Evolutionary conservation across 1,140 invertebrate species (phyloP).

Genomic region (Drosophila pseudoananassae): DNA sequence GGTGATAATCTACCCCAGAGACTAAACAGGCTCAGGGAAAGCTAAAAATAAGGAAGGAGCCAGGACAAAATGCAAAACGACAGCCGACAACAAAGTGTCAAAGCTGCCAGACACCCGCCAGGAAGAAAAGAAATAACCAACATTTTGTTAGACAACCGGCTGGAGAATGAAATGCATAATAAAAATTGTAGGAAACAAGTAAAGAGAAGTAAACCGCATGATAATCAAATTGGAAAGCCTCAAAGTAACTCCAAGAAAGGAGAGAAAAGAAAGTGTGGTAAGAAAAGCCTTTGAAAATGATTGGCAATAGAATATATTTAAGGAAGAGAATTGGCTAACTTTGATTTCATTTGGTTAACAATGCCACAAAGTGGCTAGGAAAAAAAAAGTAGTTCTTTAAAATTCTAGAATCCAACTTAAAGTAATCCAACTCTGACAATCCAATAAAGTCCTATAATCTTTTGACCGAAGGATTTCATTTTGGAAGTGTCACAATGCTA

Average conservation of each 20-base stretch:
- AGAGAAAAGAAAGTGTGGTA: constrained; percentile 5
- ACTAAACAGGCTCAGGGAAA: constrained; percentile 43
- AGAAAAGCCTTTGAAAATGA: background rate
- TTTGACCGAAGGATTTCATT: background rate
- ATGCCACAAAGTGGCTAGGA: constrained; percentile 3
- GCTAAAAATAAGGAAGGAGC: background rate
- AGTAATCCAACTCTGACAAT: background rate
- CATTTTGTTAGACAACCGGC: constrained; percentile 57
- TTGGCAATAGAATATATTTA: constrained; percentile 21
- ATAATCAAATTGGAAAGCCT: constrained; percentile 66
- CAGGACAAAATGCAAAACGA: constrained; percentile 41
- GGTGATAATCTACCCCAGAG: constrained; percentile 66
- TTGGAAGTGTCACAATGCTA: too few species aligned
- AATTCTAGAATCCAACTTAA: background rate
- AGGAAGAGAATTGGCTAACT: constrained; percentile 6
- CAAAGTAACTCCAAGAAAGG: constrained; percentile 24
- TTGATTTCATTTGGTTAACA: constrained; percentile 26
- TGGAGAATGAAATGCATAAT: constrained; percentile 51
- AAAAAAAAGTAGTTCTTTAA: background rate
- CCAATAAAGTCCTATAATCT: background rate
- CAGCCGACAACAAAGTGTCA: constrained; percentile 52
- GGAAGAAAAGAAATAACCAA: constrained; percentile 26
- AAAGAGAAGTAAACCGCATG: constrained; percentile 33
- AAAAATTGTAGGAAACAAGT: constrained; percentile 37
- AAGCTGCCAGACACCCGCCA: constrained; percentile 55